Percentiles rank a stretch among this genome's conserved stretches.
Evolutionary conservation across 2,888 invertebrate genomes (phyloP).

Genomic region (Sinelater perroti): DNA sequence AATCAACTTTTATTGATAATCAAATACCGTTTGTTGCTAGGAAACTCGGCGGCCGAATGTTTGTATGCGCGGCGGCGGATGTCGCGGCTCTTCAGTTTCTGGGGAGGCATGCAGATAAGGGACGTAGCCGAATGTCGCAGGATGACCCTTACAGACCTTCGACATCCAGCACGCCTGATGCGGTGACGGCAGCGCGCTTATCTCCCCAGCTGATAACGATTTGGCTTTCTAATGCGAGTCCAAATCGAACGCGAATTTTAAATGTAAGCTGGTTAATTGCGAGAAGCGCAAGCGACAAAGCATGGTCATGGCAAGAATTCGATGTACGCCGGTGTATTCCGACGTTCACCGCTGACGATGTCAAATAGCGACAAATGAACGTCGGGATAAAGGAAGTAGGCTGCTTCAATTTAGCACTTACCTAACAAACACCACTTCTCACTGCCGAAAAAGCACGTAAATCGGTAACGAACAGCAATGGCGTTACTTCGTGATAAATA

Average conservation of each 20-base stretch:
- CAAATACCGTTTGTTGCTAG: slow-evolving; percentile 20
- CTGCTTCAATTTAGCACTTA: slow-evolving; percentile 27
- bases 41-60: slow-evolving; percentile 15
- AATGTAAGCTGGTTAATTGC: too few relatives aligned
- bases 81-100: too few relatives aligned
- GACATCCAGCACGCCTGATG: too few relatives aligned
- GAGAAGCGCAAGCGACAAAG: slow-evolving; percentile 3
- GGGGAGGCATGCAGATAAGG: neutral
- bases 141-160: slow-evolving; percentile 4
- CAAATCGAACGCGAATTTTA: too few relatives aligned
- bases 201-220: too few relatives aligned
- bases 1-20: slow-evolving; percentile 24
- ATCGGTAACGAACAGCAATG: slow-evolving; percentile 40
- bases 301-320: slow-evolving; percentile 8
- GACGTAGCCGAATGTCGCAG: neutral
- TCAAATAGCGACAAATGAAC: too few relatives aligned
- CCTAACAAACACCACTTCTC: slow-evolving; percentile 31
- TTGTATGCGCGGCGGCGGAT: slow-evolving; percentile 18
- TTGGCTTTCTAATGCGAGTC: too few relatives aligned
- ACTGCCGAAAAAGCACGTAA: slow-evolving; percentile 38
- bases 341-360: too few relatives aligned
- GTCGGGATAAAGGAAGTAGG: neutral
- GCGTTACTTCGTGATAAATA: slow-evolving; percentile 42
- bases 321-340: slow-evolving; percentile 10
- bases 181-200: too few relatives aligned